Base-by-base conservation (phyloP, 2,888 invertebrate species). In the Polymixis flavicincta region DNA sequence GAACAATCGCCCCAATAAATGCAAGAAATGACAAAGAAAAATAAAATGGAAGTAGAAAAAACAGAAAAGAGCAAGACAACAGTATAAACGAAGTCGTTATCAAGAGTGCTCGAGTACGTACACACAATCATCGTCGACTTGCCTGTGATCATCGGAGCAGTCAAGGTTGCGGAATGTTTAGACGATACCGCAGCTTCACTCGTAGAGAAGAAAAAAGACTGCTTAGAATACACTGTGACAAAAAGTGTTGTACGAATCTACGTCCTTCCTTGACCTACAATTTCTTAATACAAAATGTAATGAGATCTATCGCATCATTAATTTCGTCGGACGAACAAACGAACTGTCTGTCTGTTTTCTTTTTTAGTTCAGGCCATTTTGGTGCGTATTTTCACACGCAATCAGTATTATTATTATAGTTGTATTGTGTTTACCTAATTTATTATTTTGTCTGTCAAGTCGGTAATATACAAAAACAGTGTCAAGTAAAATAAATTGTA, bases 141-240 rank as follows among this genome's bases (percentile, higher is more conserved):
- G 79, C 76, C 86, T 87, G 86, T 89, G 88, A 89, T 88, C 89
- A 87, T 89, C 85, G 85, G 76, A 88, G 77, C 84, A 83, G 87
- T 87, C 89, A 90, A 90, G 90, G 89, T 76, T 80, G 57, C 73
- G 57, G 14, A 60, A 42, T 65, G 74, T 74, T 71, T 80, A 74
- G 73, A 37, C 28, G 52, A 67, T 71, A 25, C 64, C 25, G 52
- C 60, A 22, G 63, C 57, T 67, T 69, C 37, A 28, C 52, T 75
- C 17, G 42, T n/a, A 14, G 13, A 14, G n/a, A 55, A 69, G 50
- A 70, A 74, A 76, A 75, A 55, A 52, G 2, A 37, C 22, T 25
- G n/a, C 42, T 11, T 45, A 45, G 22, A n/a, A 61, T 54, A 22
- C 42, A 71, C 48, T n/a, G 19, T 17, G 9, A 42, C 42, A 82